Conservation (phyloP, 2,888 invertebrate species). For the Leptarthrus brevirostris region DNA sequence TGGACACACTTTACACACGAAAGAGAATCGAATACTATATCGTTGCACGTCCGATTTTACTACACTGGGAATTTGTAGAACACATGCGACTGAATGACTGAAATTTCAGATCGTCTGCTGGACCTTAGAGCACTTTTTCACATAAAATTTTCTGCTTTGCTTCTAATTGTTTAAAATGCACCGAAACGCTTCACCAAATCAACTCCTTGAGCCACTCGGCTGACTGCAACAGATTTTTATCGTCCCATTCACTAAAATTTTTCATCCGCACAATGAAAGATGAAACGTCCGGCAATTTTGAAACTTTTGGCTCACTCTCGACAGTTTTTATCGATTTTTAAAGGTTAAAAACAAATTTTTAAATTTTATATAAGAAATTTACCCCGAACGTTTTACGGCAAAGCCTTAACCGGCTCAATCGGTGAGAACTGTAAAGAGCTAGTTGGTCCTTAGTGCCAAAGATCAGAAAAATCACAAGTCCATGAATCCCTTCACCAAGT, state of each 20-base stretch:
- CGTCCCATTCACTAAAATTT: conserved; percentile 36
- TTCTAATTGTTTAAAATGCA: conserved; percentile 4
- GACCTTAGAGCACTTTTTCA: conserved; percentile 15
- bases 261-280: conserved; percentile 7
- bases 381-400: conserved; percentile 1
- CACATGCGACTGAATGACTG: conserved; percentile 48
- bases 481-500: neutral
- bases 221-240: conserved; percentile 7
- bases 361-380: neutral
- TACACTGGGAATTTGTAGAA: conserved; percentile 50
- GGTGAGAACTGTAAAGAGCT: neutral
- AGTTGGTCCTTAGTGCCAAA: conserved; percentile 19
- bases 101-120: conserved; percentile 31
- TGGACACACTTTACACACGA: conserved; percentile 49
- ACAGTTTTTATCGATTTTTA: conserved; percentile 35
- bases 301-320: conserved; percentile 26
- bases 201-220: neutral
- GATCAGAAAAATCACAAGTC: neutral
- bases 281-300: neutral
- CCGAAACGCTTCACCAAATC: neutral
- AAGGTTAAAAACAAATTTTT: too few species aligned
- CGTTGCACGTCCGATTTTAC: conserved; percentile 51
- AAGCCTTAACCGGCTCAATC: conserved; percentile 3
- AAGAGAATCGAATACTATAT: conserved; percentile 43
- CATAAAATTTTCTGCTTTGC: neutral